phyloP scores from a whole-genome alignment of 2,113 vertebrate species.

The Serinus canaria region DNA sequence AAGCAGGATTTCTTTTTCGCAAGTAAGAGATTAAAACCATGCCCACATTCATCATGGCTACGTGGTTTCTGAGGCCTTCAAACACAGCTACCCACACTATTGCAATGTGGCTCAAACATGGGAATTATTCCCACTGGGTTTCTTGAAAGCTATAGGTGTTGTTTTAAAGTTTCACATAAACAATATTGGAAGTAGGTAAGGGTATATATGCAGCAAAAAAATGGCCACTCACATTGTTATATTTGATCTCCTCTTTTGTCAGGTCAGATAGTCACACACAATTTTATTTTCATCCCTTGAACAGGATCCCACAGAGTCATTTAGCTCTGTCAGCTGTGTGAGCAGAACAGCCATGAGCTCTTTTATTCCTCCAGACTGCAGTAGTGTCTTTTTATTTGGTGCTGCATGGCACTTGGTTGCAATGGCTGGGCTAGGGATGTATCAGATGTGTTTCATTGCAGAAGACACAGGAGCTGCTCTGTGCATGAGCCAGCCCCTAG shows the following conservation, averaged over 20 bases:
- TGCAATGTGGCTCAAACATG: not conserved
- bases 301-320: not conserved
- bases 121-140: not conserved
- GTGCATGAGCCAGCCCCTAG: rapidly evolving
- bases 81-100: rapidly evolving
- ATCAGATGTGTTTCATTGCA: not conserved
- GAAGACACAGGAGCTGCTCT: not conserved
- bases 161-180: not conserved
- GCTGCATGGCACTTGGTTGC: rapidly evolving
- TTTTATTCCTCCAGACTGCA: not conserved
- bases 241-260: not conserved
- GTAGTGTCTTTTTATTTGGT: rapidly evolving
- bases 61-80: not conserved
- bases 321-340: not conserved
- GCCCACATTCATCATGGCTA: not conserved
- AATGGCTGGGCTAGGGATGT: rapidly evolving
- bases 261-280: not conserved
- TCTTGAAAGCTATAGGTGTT: not conserved
- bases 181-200: not conserved
- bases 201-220: not conserved
- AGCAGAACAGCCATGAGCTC: not conserved
- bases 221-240: not conserved
- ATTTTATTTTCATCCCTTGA: rapidly evolving
- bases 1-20: not conserved
- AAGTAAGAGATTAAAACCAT: not conserved